A percentile compares a stretch with the other conserved stretches of the same genome.
Conservation (phyloP, 2,888 invertebrate genomes). For the Acleris holmiana region DNA sequence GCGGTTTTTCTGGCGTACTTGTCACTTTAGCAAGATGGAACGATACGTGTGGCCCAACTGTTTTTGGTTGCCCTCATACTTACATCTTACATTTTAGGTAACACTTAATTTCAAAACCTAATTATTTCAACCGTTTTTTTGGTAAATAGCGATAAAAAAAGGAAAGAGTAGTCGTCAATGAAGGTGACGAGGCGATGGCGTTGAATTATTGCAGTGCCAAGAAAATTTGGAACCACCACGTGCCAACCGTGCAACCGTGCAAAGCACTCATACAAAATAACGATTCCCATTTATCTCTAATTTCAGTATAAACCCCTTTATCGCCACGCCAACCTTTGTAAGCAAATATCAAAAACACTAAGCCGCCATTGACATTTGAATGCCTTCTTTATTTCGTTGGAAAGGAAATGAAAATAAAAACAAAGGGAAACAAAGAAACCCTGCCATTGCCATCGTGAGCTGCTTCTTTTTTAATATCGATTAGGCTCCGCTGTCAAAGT, state of each 20-base stretch:
- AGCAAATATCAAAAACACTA: constrained; percentile 23
- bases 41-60: background rate
- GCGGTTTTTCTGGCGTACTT: constrained; percentile 2
- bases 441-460: constrained; percentile 5
- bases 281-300: constrained; percentile 6
- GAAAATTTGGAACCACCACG: constrained; percentile 1
- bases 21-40: background rate
- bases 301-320: constrained; percentile 11
- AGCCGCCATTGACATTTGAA: constrained; percentile 28
- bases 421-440: constrained; percentile 19
- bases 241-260: background rate
- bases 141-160: background rate
- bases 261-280: background rate
- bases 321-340: constrained; percentile 12
- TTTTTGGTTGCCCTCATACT: background rate
- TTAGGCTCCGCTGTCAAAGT: constrained; percentile 11
- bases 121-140: constrained; percentile 1
- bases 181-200: background rate
- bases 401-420: constrained; percentile 14
- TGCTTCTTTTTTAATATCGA: constrained; percentile 21
- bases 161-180: constrained; percentile 9
- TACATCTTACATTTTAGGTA: background rate
- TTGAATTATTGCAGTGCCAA: constrained; percentile 3
- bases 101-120: background rate
- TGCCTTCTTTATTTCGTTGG: constrained; percentile 23